phyloP scores from a whole-genome alignment of 2,888 invertebrate genomes.

The Protophormia terraenovae region DNA sequence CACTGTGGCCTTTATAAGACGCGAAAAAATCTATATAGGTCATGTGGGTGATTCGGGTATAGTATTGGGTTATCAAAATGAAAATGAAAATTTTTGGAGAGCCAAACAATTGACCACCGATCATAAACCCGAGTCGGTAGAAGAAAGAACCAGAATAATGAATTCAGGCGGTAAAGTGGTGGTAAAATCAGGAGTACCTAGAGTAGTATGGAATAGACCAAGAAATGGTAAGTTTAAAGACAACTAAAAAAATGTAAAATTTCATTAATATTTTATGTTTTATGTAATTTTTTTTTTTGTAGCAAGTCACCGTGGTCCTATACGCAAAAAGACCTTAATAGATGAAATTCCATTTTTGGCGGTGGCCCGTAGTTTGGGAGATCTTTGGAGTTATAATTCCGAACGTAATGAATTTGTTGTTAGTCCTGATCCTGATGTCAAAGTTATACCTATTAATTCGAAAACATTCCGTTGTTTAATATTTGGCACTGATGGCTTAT shows the following conservation, averaged over 20 bases:
- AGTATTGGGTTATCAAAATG: slow-evolving; percentile 91
- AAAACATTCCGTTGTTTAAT: slow-evolving; percentile 92
- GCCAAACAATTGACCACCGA: slow-evolving; percentile 93
- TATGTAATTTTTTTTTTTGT: slow-evolving; percentile 17
- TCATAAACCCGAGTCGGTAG: slow-evolving; percentile 95
- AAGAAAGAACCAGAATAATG: slow-evolving; percentile 92
- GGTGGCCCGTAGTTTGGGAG: slow-evolving; percentile 97
- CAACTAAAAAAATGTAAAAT: neutral
- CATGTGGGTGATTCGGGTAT: slow-evolving; percentile 99
- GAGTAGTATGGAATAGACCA: slow-evolving; percentile 98
- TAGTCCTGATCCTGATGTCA: slow-evolving; percentile 98
- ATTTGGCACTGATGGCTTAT: slow-evolving; percentile 97
- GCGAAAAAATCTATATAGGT: slow-evolving; percentile 97
- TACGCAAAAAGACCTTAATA: slow-evolving; percentile 93
- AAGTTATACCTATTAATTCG: slow-evolving; percentile 91
- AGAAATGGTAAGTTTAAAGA: slow-evolving; percentile 83
- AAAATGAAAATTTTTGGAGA: slow-evolving; percentile 88
- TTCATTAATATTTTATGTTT: neutral
- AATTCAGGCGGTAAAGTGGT: slow-evolving; percentile 90
- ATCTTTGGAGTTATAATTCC: slow-evolving; percentile 98
- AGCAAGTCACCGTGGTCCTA: slow-evolving; percentile 86
- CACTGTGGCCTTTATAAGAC: slow-evolving; percentile 95
- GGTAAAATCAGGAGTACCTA: slow-evolving; percentile 91
- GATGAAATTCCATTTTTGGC: slow-evolving; percentile 98
- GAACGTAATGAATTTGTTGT: slow-evolving; percentile 95